Conservation (phyloP, 1,140 invertebrate genomes). For the Phortica variegata region DNA sequence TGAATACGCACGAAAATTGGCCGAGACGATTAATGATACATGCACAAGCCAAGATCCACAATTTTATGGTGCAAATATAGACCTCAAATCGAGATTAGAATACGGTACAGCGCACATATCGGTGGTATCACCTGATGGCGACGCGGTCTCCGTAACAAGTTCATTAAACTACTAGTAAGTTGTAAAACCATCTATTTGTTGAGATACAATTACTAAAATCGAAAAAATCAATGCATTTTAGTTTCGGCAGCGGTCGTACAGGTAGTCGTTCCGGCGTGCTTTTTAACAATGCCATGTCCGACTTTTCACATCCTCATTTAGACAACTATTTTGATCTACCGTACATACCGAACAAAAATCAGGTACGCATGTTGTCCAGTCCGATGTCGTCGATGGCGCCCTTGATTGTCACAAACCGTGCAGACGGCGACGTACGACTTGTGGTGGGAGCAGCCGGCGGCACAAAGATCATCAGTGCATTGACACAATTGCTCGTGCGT, state of each 20-base stretch:
- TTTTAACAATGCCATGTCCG: conserved; percentile 94
- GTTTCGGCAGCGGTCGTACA: conserved; percentile 46
- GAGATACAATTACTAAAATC: neutral
- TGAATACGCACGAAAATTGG: conserved; percentile 63
- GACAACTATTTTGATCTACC: conserved; percentile 80
- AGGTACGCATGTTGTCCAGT: conserved; percentile 75
- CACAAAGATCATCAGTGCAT: conserved; percentile 83
- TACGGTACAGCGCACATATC: conserved; percentile 90
- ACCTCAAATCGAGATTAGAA: conserved; percentile 61
- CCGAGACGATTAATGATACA: conserved; percentile 65
- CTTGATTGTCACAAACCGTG: conserved; percentile 72
- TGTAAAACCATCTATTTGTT: neutral
- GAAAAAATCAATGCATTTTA: conserved; percentile 6
- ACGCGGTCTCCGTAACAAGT: conserved; percentile 90
- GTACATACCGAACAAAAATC: conserved; percentile 70
- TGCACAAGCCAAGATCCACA: conserved; percentile 66
- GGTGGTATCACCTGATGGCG: conserved; percentile 79
- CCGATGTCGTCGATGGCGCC: conserved; percentile 93
- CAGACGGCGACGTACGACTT: conserved; percentile 72
- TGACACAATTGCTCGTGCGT: conserved; percentile 71
- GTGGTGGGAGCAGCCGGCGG: conserved; percentile 92
- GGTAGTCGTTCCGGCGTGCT: conserved; percentile 78
- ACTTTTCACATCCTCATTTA: conserved; percentile 81
- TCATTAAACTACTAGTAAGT: conserved; percentile 91
- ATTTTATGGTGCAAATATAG: conserved; percentile 68